Evolutionary conservation across 2,113 vertebrate species (phyloP).

Genomic region (Origma solitaria): DNA sequence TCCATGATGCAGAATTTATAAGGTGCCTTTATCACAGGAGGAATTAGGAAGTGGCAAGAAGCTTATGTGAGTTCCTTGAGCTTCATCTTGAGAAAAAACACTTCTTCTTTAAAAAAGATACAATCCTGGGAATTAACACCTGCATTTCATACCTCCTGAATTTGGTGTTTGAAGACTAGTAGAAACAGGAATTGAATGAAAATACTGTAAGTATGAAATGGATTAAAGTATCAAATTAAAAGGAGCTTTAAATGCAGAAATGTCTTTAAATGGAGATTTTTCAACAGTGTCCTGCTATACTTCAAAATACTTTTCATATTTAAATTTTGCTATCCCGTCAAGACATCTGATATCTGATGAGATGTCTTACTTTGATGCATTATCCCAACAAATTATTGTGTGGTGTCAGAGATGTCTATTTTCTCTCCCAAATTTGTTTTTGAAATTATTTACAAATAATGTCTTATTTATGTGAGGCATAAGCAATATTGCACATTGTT

Average conservation of each 20-base stretch:
- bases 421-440: background rate
- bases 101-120: background rate
- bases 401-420: background rate
- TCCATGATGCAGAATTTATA: background rate
- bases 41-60: background rate
- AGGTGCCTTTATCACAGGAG: background rate
- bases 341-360: background rate
- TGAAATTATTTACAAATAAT: background rate
- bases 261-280: constrained; percentile 15
- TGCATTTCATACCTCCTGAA: background rate
- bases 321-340: constrained; percentile 32
- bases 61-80: background rate
- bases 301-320: constrained; percentile 41
- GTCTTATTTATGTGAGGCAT: background rate
- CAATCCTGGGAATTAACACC: background rate
- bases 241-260: background rate
- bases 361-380: background rate
- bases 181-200: background rate
- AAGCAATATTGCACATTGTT: background rate
- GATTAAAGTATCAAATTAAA: background rate
- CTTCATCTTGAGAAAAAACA: background rate
- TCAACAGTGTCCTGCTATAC: background rate
- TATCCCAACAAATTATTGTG: background rate
- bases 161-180: background rate
- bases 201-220: background rate